Evolutionary conservation across 1,140 invertebrate species (phyloP), one percentile per base, ranked within the genome.

Genomic region (Tetragnatha versicolor): DNA sequence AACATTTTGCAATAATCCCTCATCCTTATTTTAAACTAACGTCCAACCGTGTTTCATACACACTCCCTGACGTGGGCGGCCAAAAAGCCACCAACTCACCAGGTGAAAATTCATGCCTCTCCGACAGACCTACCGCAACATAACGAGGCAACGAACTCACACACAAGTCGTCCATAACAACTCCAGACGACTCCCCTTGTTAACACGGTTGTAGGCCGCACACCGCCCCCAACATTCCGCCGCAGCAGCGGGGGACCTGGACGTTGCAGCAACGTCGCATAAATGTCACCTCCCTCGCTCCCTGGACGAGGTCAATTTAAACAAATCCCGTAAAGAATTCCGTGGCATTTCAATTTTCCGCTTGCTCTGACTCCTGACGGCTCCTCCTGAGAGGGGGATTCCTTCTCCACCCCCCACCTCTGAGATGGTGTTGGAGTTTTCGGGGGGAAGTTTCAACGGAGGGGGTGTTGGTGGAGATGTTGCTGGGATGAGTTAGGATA

Each of bases 231-330:
- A 58, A n/a, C n/a, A n/a, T n/a, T n/a, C n/a, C n/a, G n/a, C n/a
- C n/a, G n/a, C n/a, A n/a, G n/a, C n/a, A n/a, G n/a, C n/a, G n/a
- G n/a, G n/a, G n/a, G n/a, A n/a, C n/a, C n/a, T n/a, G n/a, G n/a
- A n/a, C 49, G 63, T 68, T 39, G 63, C 63, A 68, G 33, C 14
- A 14, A n/a, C 45, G 27, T 22, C 33, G 2, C 37, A 45, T n/a
- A n/a, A 31, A 31, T 14, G 17, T 42, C 17, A 20, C 31, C 27
- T 3, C 29, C 27, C 29, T 31, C 55, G 29, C 29, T 31, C 17
- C 1, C 55, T 33, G 33, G 69, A 72, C 60, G 69, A 72, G 69
- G 69, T 72, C 69, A 72, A 72, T 72, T 72, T 72, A 72, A 72
- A 58, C 69, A 58, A 72, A 72, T 72, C 47, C 69, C n/a, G 37